Evolutionary conservation across 2,888 invertebrate species (phyloP).

Genomic region (Uropetala carovei): DNA sequence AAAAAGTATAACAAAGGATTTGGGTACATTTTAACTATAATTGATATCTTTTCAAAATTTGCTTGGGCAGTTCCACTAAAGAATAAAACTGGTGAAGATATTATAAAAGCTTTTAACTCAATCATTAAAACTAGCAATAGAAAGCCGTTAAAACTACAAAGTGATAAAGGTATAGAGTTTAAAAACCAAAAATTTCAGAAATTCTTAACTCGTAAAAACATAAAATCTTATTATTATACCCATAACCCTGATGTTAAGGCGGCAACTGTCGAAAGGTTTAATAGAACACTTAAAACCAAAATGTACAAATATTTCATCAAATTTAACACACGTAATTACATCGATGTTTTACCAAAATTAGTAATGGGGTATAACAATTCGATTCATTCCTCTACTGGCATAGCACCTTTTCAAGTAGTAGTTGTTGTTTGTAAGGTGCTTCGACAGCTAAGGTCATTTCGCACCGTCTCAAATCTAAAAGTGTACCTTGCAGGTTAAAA

Average conservation of each 20-base stretch:
- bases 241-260: not conserved
- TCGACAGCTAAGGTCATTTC: no score
- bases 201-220: not conserved
- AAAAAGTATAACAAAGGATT: not conserved
- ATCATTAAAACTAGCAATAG: not conserved
- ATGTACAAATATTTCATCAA: no score
- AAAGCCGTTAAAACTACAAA: not conserved
- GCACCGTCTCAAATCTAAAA: no score
- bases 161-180: constrained; percentile 40
- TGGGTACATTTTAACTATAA: not conserved
- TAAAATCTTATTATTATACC: constrained; percentile 1
- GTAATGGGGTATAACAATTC: not conserved
- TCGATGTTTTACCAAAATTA: not conserved
- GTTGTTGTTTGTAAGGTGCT: no score
- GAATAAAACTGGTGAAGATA: not conserved
- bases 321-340: not conserved
- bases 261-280: not conserved
- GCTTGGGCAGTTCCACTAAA: constrained; percentile 6
- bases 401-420: not conserved
- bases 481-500: no score
- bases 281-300: not conserved
- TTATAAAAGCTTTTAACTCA: not conserved
- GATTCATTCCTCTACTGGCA: not conserved
- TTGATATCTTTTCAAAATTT: constrained; percentile 14
- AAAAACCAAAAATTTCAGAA: not conserved